Conservation (phyloP, 2,888 invertebrate genomes). For the Eupithecia centaureata region DNA sequence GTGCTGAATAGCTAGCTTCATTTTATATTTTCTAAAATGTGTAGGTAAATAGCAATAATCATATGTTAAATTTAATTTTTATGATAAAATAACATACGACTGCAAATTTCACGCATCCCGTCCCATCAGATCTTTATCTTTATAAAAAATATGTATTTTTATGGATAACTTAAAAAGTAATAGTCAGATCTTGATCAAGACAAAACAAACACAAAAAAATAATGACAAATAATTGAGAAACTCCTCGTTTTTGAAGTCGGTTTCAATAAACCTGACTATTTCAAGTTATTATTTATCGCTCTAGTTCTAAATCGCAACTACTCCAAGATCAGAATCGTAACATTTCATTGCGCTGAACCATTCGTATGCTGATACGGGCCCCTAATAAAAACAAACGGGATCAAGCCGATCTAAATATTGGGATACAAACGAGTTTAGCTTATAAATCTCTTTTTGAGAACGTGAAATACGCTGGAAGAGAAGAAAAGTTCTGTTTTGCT, state of each 20-base stretch:
- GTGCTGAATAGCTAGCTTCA: not conserved
- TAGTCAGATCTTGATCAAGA: too few species aligned
- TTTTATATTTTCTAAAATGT: too few species aligned
- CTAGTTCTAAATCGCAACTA: not conserved
- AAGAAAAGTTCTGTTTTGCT: conserved; percentile 31
- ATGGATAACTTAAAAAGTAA: too few species aligned
- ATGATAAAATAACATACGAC: too few species aligned
- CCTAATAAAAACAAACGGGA: conserved; percentile 75
- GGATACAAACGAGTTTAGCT: conserved; percentile 57
- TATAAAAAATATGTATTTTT: too few species aligned
- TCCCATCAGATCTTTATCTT: too few species aligned
- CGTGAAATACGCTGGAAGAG: conserved; percentile 39
- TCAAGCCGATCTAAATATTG: conserved; percentile 71
- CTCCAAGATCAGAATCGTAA: conserved; percentile 16
- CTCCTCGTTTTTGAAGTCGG: too few species aligned
- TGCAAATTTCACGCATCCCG: too few species aligned
- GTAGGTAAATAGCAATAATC: too few species aligned
- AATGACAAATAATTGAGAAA: too few species aligned
- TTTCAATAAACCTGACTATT: not conserved
- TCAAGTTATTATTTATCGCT: not conserved
- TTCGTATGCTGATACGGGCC: conserved; percentile 72
- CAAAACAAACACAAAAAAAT: too few species aligned
- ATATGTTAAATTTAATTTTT: too few species aligned
- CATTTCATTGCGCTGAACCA: conserved; percentile 59
- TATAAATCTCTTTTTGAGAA: conserved; percentile 42